phyloP scores from a whole-genome alignment of 2,113 vertebrate species.

The Stegostoma tigrinum region DNA sequence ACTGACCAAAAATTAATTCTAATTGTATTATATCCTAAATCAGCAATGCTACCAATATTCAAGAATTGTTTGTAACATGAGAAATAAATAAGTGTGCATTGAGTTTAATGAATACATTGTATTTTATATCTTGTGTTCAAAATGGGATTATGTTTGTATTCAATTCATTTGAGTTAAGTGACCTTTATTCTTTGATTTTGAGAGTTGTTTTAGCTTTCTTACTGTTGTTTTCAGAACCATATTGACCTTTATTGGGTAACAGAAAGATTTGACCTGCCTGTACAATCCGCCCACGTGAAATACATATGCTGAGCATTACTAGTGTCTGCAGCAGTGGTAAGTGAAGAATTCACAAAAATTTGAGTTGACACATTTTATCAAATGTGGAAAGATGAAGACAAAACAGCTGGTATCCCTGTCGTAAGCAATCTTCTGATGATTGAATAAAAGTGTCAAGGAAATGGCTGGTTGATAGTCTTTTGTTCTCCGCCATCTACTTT shows the following conservation, averaged over 20 bases:
- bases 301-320: slow-evolving; percentile 87
- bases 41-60: neutral
- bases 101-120: neutral
- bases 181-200: slow-evolving; percentile 93
- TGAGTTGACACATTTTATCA: slow-evolving; percentile 99
- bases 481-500: slow-evolving; percentile 99
- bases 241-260: slow-evolving; percentile 94
- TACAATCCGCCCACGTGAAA: slow-evolving; percentile 83
- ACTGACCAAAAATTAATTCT: slow-evolving; percentile 5
- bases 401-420: slow-evolving; percentile 99
- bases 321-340: slow-evolving; percentile 89
- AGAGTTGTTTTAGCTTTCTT: slow-evolving; percentile 72
- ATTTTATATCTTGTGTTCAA: neutral
- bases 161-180: neutral
- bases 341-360: slow-evolving; percentile 99
- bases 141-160: neutral
- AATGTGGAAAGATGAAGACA: slow-evolving; percentile 99
- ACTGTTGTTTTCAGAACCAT: slow-evolving; percentile 68
- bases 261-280: slow-evolving; percentile 93
- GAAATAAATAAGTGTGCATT: neutral
- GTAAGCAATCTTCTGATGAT: slow-evolving; percentile 99
- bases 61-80: neutral
- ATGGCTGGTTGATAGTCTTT: slow-evolving; percentile 99
- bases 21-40: neutral
- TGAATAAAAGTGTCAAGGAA: slow-evolving; percentile 99